Conservation (phyloP, 2,113 vertebrate species). For the Columbina picui region DNA sequence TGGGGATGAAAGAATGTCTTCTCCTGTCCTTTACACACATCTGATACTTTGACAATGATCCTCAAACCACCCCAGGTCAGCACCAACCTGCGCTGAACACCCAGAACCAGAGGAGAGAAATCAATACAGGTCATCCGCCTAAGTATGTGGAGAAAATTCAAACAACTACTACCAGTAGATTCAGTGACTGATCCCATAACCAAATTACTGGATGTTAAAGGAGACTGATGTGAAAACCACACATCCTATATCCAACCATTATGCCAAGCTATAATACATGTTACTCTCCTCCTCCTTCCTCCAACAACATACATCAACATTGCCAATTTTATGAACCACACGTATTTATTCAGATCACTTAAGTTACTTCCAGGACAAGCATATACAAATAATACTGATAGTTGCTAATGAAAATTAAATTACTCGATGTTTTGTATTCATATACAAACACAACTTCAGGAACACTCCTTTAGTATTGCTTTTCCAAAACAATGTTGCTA, state of each 20-base stretch:
- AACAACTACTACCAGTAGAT: not conserved
- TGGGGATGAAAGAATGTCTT: not conserved
- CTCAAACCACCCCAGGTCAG: not conserved
- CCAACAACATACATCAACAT: fast-evolving
- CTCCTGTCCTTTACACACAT: not conserved
- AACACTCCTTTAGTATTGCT: not conserved
- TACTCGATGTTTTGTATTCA: not conserved
- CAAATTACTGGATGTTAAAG: not conserved
- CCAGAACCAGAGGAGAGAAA: not conserved
- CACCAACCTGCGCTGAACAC: not conserved
- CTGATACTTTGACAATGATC: fast-evolving
- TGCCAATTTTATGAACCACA: not conserved
- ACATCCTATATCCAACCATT: not conserved
- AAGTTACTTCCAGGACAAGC: not conserved
- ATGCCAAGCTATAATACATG: no score
- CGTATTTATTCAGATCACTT: not conserved
- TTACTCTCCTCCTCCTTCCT: not conserved
- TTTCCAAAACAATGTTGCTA: not conserved
- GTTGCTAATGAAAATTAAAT: not conserved
- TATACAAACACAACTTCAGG: fast-evolving
- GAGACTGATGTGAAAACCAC: not conserved
- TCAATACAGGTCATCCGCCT: not conserved
- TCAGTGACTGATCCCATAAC: not conserved
- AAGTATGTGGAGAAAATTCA: fast-evolving
- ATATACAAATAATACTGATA: not conserved